Base-by-base conservation (phyloP, 2,113 vertebrate species). In the Fregetta grallaria region DNA sequence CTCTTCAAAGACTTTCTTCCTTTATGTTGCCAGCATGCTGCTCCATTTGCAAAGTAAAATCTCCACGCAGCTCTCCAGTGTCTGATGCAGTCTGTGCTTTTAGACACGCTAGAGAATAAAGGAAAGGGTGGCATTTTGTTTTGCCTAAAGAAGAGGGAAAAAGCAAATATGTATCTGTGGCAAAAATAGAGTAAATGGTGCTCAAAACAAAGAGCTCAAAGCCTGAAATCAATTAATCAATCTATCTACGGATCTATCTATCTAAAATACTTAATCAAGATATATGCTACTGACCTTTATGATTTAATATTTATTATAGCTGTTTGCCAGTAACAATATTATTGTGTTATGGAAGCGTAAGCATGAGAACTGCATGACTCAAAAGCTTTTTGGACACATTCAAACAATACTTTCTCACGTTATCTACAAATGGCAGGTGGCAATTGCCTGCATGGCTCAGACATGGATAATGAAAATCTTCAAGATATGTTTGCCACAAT, bases 1-100 rank as follows among this genome's bases (percentile, higher is more conserved):
- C 76, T 87, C 86, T 97, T 97, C 93, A 94, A 97, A 98, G 90
- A 80, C 91, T 93, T 97, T 96, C 72, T 92, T 62, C 67, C 63
- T 95, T 97, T 95, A 80, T 92, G 49, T 88, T 96, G 87, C 88
- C 88, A 97, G 90, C 73, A 89, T 66, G 75, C 16, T 88, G 71
- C 80, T 89, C 63, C 90, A 84, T 91, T 96, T 96, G 81, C 73
- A 73, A 97, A 97, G 79, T 85, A 95, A 91, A 89, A 97, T 92
- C 78, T 90, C 66, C 45, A 73, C 11, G 4, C 70, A 94, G 63
- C 58, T 95, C 79, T 94, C 79, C 34, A 72, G 52, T 36, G 55
- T 74, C 79, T 87, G 67, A 87, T 52, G 59, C 40, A 74, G 81
- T 74, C 75, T 86, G n/a, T 30, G 34, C 58, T 93, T 86, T 92